A percentile compares a stretch with the other conserved stretches of the same genome.
These are phyloP conservation scores for Halcyon badia DNA, from an alignment of 2,797 vertebrate species.

Conservation along the genomic window DNA sequence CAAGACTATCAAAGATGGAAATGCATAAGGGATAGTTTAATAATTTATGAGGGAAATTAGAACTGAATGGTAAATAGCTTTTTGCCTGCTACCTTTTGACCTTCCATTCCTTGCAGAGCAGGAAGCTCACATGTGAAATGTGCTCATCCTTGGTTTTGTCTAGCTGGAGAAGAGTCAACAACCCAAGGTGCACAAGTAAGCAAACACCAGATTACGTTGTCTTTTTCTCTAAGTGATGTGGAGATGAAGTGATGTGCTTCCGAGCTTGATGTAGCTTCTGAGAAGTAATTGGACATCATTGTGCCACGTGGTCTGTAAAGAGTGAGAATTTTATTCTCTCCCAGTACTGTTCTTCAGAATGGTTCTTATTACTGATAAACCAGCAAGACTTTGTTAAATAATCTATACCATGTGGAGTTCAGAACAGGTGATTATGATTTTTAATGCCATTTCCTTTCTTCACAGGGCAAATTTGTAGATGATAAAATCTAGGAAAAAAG, in stretches of 20 bases:
- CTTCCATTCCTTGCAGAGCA: slow-evolving; percentile 41
- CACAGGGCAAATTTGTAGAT: neutral
- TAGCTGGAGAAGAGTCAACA: slow-evolving; percentile 28
- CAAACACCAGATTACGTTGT: slow-evolving; percentile 1
- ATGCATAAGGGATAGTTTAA: slow-evolving; percentile 80
- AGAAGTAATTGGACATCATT: neutral
- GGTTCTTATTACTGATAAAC: slow-evolving; percentile 39
- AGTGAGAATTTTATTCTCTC: neutral
- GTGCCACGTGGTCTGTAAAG: neutral
- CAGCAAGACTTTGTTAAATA: slow-evolving; percentile 11
- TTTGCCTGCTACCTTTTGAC: slow-evolving; percentile 72
- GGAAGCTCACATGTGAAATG: slow-evolving; percentile 3
- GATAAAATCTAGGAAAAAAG: neutral
- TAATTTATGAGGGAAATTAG: slow-evolving; percentile 85
- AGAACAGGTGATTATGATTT: slow-evolving; percentile 32
- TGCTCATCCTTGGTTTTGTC: slow-evolving; percentile 14
- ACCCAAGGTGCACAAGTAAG: neutral
- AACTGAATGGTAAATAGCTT: slow-evolving; percentile 80
- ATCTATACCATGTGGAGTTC: neutral
- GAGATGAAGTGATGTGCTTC: neutral
- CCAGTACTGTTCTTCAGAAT: neutral
- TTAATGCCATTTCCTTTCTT: slow-evolving; percentile 52
- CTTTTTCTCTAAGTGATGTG: neutral
- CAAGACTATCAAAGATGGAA: slow-evolving; percentile 84
- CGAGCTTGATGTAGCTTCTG: neutral